Percentiles rank a stretch among this genome's conserved stretches.
Evolutionary conservation across 2,888 invertebrate genomes (phyloP).

Genomic region (Clitarchus hookeri): DNA sequence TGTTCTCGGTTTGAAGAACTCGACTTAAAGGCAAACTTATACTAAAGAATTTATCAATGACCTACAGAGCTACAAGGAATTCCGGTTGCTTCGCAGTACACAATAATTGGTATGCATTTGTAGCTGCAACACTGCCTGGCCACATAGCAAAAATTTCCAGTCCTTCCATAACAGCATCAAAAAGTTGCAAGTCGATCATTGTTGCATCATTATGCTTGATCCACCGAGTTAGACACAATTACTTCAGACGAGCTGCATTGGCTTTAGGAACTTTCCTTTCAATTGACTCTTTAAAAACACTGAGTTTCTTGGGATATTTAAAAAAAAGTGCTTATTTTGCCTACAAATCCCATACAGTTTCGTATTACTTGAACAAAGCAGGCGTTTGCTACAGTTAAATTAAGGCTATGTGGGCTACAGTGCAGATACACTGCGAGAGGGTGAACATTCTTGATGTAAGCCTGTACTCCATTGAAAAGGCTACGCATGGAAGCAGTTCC

Average conservation of each 20-base stretch:
- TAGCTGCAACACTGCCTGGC: neutral
- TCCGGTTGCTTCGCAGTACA: neutral
- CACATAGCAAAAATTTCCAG: neutral
- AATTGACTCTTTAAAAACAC: conserved; percentile 18
- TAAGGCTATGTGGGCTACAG: conserved; percentile 46
- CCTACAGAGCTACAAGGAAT: conserved; percentile 4
- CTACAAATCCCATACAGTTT: conserved; percentile 44
- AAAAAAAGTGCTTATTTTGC: conserved; percentile 20
- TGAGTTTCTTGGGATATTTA: conserved; percentile 23
- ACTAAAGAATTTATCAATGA: neutral
- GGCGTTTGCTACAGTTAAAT: conserved; percentile 44
- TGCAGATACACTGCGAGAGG: conserved; percentile 45
- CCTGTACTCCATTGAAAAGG: conserved; percentile 43
- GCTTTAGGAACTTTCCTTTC: neutral
- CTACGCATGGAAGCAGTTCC: conserved; percentile 45
- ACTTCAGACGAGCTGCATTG: neutral
- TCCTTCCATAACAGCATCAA: conserved; percentile 15
- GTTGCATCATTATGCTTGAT: conserved; percentile 21
- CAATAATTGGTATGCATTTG: neutral
- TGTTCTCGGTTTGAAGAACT: neutral
- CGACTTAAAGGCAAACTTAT: neutral
- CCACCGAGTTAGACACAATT: conserved; percentile 27
- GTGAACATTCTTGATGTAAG: conserved; percentile 35
- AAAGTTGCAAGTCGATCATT: conserved; percentile 20
- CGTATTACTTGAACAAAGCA: conserved; percentile 43